Evolutionary conservation across 1,140 invertebrate genomes (phyloP).

Genomic region (Ceratina australensis): DNA sequence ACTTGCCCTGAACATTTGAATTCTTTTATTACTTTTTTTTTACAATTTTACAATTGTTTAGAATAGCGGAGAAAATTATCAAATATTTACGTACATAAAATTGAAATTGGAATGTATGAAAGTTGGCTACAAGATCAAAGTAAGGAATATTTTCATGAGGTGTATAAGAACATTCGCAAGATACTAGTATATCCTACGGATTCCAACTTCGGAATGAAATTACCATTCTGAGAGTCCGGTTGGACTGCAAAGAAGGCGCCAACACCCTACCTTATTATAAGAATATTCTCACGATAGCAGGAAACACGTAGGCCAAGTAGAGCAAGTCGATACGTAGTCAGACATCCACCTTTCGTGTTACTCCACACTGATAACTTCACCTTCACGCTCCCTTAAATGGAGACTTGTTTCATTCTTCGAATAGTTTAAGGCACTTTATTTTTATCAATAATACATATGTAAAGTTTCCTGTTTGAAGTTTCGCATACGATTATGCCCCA

Average conservation of each 20-base stretch:
- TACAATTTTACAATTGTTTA: background rate
- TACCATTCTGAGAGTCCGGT: constrained; percentile 46
- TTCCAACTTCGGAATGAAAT: constrained; percentile 35
- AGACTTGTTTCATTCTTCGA: no score
- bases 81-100: background rate
- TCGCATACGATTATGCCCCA: no score
- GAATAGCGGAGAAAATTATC: background rate
- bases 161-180: background rate
- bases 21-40: no score
- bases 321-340: background rate
- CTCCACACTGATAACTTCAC: no score
- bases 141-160: constrained; percentile 12
- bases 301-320: background rate
- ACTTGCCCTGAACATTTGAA: no score
- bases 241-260: constrained; percentile 15
- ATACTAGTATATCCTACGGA: background rate
- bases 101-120: background rate
- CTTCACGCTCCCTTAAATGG: no score
- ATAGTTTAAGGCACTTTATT: no score
- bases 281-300: background rate
- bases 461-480: no score
- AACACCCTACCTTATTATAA: background rate
- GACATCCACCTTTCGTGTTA: background rate
- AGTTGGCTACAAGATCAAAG: background rate
- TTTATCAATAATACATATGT: no score